Conservation (phyloP, 2,888 invertebrate species). For the Eledona agricola region DNA sequence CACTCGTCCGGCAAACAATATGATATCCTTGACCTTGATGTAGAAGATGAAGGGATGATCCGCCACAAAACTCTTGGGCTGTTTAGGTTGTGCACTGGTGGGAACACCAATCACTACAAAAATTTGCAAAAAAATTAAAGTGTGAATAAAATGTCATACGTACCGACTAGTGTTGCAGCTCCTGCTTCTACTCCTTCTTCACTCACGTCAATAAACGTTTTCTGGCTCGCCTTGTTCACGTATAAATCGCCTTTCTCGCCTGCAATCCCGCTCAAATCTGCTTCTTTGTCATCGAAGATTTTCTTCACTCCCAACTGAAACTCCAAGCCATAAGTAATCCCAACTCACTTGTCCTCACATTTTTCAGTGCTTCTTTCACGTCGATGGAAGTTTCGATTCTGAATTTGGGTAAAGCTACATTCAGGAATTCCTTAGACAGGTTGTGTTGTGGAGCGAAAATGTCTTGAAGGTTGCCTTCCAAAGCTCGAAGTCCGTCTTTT, state of each 20-base stretch:
- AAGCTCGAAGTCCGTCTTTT: slow-evolving; percentile 5
- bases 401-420: slow-evolving; percentile 12
- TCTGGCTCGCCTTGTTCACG: slow-evolving; percentile 50
- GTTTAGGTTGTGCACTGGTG: background rate
- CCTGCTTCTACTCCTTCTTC: slow-evolving; percentile 45
- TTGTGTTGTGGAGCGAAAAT: slow-evolving; percentile 9
- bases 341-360: background rate
- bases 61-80: slow-evolving; percentile 2
- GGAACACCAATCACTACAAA: slow-evolving; percentile 10
- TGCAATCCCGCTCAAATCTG: slow-evolving; percentile 46
- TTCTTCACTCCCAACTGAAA: slow-evolving; percentile 34
- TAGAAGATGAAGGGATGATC: slow-evolving; percentile 28
- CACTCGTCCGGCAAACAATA: slow-evolving; percentile 14
- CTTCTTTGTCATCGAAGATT: slow-evolving; percentile 22
- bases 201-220: slow-evolving; percentile 52
- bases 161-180: slow-evolving; percentile 9
- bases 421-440: background rate
- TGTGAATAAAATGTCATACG: background rate
- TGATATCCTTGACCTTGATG: slow-evolving; percentile 12
- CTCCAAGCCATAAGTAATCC: background rate
- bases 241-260: slow-evolving; percentile 35
- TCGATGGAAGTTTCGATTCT: slow-evolving; percentile 1
- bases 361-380: slow-evolving; percentile 4
- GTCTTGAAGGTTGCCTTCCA: background rate
- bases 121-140: background rate